Evolutionary conservation across 2,888 invertebrate genomes (phyloP).

Genomic region (Synanthedon formicaeformis): DNA sequence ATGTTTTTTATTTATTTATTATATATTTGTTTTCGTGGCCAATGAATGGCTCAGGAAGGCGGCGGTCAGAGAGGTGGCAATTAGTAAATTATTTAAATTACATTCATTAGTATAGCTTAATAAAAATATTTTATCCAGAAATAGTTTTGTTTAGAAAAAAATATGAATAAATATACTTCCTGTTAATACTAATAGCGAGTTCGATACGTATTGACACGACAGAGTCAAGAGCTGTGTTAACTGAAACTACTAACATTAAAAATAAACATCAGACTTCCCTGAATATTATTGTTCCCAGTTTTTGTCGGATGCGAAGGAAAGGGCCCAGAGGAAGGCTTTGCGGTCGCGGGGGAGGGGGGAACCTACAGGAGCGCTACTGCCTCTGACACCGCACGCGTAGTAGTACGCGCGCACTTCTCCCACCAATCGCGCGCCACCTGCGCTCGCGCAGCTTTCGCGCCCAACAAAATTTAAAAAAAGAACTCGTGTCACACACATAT

Average conservation of each 20-base stretch:
- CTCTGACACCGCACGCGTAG: slow-evolving; percentile 46
- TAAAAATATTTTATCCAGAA: too few species aligned
- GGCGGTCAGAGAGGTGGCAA: too few species aligned
- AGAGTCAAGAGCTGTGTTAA: slow-evolving; percentile 47
- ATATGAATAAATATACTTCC: too few species aligned
- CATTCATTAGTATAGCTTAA: too few species aligned
- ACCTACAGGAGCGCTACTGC: slow-evolving; percentile 65
- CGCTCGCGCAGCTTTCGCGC: slow-evolving; percentile 51
- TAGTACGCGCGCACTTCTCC: slow-evolving; percentile 65
- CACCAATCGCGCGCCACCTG: slow-evolving; percentile 52
- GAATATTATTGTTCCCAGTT: slow-evolving; percentile 13
- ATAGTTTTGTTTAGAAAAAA: too few species aligned
- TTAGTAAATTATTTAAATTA: too few species aligned
- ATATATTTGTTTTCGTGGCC: neutral
- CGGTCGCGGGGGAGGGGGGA: slow-evolving; percentile 31
- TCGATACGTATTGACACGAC: neutral
- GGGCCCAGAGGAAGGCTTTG: slow-evolving; percentile 27
- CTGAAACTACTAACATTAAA: slow-evolving; percentile 66
- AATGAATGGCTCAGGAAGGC: too few species aligned
- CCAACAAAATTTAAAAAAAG: slow-evolving; percentile 22
- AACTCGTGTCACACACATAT: slow-evolving; percentile 17
- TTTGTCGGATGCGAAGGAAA: slow-evolving; percentile 60
- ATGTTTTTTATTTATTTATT: neutral
- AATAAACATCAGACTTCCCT: slow-evolving; percentile 68
- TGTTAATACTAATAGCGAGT: too few species aligned